Percentiles rank a stretch among this genome's conserved stretches.
phyloP scores from a whole-genome alignment of 2,888 invertebrate genomes.

The Cotesia congregata region DNA sequence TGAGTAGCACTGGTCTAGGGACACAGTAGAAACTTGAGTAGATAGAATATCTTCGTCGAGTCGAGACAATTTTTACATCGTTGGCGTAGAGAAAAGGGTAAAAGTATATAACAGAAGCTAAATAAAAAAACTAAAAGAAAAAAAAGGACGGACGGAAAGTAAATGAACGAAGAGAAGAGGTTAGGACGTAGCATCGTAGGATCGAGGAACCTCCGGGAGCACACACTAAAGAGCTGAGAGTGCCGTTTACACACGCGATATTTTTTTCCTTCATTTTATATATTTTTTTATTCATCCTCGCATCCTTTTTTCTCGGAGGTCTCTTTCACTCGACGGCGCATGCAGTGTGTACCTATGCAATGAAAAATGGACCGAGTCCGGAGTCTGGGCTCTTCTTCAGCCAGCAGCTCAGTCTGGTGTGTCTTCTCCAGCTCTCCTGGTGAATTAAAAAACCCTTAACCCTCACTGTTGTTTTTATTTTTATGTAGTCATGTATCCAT shows the following conservation, averaged over 20 bases:
- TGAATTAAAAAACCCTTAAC: slow-evolving; percentile 10
- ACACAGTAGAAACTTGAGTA: slow-evolving; percentile 32
- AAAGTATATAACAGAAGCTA: background rate
- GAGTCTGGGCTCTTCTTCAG: background rate
- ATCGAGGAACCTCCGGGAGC: slow-evolving; percentile 20
- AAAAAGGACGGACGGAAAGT: background rate
- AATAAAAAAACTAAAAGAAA: background rate
- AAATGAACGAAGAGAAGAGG: slow-evolving; percentile 9
- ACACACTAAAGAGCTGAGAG: slow-evolving; percentile 38
- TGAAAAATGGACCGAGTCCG: slow-evolving; percentile 5
- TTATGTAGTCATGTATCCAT: background rate
- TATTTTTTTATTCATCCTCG: slow-evolving; percentile 13
- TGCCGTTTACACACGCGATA: slow-evolving; percentile 41
- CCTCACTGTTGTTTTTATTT: background rate
- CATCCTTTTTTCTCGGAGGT: background rate
- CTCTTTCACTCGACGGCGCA: background rate
- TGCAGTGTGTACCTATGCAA: slow-evolving; percentile 2
- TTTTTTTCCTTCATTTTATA: slow-evolving; percentile 21
- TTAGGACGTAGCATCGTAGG: background rate
- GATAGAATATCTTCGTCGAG: slow-evolving; percentile 47
- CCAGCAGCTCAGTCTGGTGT: background rate
- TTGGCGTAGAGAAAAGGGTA: background rate
- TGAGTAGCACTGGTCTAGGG: slow-evolving; percentile 27
- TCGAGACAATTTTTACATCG: slow-evolving; percentile 38
- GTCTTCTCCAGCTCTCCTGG: slow-evolving; percentile 10